Conservation (phyloP, 2,797 vertebrate genomes). For the Coranthus polyacanthus region DNA sequence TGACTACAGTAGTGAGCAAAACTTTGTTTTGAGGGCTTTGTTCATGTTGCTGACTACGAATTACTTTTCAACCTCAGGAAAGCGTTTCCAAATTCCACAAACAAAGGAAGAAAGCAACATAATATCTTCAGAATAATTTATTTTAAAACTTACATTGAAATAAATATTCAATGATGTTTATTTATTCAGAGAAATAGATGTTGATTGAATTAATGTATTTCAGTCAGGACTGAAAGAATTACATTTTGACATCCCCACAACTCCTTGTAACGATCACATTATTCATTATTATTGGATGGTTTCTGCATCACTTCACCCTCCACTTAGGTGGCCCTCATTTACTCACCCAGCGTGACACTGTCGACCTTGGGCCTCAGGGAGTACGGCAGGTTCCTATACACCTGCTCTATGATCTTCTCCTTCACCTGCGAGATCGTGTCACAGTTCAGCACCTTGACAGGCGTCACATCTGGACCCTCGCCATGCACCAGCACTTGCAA, state of each 20-base stretch:
- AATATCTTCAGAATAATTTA: not conserved
- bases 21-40: constrained; percentile 66
- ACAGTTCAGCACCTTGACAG: constrained; percentile 97
- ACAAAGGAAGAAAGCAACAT: constrained; percentile 10
- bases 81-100: constrained; percentile 14
- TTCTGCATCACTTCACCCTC: constrained; percentile 5
- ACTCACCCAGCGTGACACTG: constrained; percentile 93
- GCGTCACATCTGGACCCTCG: constrained; percentile 90
- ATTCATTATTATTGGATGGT: constrained; percentile 26
- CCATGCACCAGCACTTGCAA: constrained; percentile 94
- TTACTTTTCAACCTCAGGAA: constrained; percentile 14
- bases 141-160: constrained; percentile 25
- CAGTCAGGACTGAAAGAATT: constrained; percentile 22
- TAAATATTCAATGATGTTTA: constrained; percentile 16
- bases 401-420: constrained; percentile 98
- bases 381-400: constrained; percentile 93
- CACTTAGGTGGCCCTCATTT: not conserved
- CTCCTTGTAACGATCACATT: constrained; percentile 28
- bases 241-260: not conserved
- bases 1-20: constrained; percentile 49
- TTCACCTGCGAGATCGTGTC: constrained; percentile 99
- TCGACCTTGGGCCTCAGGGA: constrained; percentile 95
- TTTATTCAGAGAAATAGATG: constrained; percentile 36
- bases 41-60: constrained; percentile 45
- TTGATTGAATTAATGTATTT: constrained; percentile 44